Evolutionary conservation across 1,140 invertebrate species (phyloP), one percentile per base, ranked within the genome.

Genomic region (Tribolium madens): DNA sequence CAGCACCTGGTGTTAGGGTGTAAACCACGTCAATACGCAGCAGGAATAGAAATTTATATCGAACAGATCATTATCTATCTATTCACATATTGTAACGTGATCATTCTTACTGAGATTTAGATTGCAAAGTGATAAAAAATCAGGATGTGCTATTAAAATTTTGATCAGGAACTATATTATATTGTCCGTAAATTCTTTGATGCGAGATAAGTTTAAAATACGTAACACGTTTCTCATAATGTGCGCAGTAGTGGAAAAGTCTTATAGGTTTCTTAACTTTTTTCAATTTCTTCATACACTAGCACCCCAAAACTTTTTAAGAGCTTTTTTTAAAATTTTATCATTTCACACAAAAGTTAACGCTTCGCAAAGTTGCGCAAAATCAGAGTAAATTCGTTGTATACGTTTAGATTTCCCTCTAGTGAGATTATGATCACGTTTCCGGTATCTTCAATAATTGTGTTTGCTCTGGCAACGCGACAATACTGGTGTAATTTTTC

Each of bases 401-500:
- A 42, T 31, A 31, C n/a, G n/a, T n/a, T n/a, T n/a, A 26, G 21
- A 26, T 26, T 26, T 42, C 36, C 9, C 36, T 42, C 36, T 42
- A 9, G 9, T 31, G 26, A 3, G 10, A 33, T 64, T 21, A 64
- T 64, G 57, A 64, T 64, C 57, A 64, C 57, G 57, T 64, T 12
- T 64, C 26, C 57, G 26, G 57, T 33, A 64, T 64, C 57, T 64
- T 42, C 26, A 26, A 12, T 64, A 64, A 64, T 64, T 64, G 57
- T 64, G 26, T 64, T 64, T 64, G 57, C 21, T n/a, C 6, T 33
- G 31, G 26, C 21, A 64, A n/a, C 21, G 57, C 57, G 57, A 64
- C 57, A 64, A 64, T 64, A 42, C 57, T 26, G 57, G 57, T 42
- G 57, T 64, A 64, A 64, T 64, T 64, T 64, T 64, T 64, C 57